Evolutionary conservation across 2,797 vertebrate species (phyloP).

Genomic region (Rhinatrema bivittatum): DNA sequence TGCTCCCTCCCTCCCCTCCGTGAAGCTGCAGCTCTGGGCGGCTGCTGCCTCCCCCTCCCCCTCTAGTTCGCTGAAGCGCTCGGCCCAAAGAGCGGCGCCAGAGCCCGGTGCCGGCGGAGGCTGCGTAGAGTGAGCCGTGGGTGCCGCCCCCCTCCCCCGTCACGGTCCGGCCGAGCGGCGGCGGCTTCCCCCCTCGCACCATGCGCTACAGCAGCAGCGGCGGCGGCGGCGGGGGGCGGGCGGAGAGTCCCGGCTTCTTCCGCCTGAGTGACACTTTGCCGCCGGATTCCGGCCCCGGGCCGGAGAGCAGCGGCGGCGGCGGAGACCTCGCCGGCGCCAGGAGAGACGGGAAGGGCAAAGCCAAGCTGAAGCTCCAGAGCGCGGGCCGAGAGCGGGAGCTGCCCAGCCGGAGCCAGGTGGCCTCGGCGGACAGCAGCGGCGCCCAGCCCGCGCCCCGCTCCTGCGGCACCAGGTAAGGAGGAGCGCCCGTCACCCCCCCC

Average conservation of each 20-base stretch:
- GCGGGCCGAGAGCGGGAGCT: no score
- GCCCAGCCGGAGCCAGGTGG: conserved; percentile 35
- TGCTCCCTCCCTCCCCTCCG: neutral
- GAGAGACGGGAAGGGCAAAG: conserved; percentile 20
- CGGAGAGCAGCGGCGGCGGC: conserved; percentile 16
- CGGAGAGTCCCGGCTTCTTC: conserved; percentile 12
- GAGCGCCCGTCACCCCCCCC: conserved; percentile 10
- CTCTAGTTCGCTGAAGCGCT: no score
- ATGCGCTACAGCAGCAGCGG: conserved; percentile 28
- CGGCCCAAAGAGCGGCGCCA: no score
- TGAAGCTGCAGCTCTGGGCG: neutral
- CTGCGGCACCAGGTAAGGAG: conserved; percentile 5
- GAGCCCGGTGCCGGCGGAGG: no score
- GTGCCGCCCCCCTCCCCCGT: no score
- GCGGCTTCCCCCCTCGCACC: conserved; percentile 36
- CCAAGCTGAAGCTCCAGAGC: conserved; percentile 25
- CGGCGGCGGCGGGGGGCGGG: neutral
- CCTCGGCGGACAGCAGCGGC: conserved; percentile 45
- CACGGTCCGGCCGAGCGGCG: conserved; percentile 13
- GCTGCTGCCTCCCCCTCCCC: neutral
- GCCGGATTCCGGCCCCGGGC: conserved; percentile 17
- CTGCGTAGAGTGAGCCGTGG: no score
- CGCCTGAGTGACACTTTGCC: conserved; percentile 35
- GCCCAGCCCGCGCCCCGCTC: conserved; percentile 24
- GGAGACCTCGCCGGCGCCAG: conserved; percentile 16